Conservation (phyloP, 2,797 vertebrate species). For the Clangula hyemalis region DNA sequence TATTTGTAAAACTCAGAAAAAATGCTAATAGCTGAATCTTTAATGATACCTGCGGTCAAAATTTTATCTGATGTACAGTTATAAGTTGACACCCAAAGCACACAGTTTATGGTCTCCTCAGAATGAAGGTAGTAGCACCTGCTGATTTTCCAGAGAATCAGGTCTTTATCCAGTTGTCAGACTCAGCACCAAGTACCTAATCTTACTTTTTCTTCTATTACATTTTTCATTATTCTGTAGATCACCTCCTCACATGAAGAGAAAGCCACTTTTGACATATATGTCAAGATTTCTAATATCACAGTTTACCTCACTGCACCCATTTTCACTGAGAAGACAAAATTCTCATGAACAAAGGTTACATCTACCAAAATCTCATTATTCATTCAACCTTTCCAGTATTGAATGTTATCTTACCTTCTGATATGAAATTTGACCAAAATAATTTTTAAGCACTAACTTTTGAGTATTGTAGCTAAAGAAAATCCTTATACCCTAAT, state of each 20-base stretch:
- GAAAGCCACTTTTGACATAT: constrained; percentile 22
- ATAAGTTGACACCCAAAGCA: neutral
- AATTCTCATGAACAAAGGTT: neutral
- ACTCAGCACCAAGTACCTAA: neutral
- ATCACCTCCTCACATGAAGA: constrained; percentile 1
- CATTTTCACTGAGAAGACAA: neutral
- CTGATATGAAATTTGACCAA: neutral
- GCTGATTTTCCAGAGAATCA: neutral
- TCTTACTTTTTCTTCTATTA: neutral
- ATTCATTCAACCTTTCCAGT: neutral
- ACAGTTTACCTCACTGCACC: constrained; percentile 2
- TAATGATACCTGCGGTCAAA: neutral
- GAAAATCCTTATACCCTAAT: neutral
- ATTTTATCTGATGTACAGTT: neutral
- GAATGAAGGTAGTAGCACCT: neutral
- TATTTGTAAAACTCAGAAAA: neutral
- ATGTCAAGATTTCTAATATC: constrained; percentile 51
- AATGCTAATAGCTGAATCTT: neutral
- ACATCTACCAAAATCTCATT: neutral
- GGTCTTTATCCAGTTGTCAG: neutral
- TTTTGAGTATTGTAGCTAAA: neutral
- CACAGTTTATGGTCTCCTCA: neutral
- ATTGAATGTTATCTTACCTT: neutral
- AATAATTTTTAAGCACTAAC: neutral
- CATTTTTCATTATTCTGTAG: constrained; percentile 7